Base-by-base conservation (phyloP, 2,888 invertebrate species). In the Bellardia bayeri region DNA sequence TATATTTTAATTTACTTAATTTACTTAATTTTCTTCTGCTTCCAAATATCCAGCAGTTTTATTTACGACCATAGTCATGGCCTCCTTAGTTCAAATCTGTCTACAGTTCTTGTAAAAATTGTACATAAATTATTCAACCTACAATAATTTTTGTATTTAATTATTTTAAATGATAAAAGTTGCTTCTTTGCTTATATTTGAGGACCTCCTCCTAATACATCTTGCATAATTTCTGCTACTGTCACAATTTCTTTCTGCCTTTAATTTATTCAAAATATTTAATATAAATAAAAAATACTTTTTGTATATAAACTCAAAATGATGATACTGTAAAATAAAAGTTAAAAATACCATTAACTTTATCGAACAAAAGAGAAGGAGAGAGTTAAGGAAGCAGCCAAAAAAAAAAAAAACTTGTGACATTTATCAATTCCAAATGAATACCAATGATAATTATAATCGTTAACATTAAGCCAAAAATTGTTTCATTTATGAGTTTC, bases 371-470 rank as follows among this genome's bases (percentile, higher is more conserved):
- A 63, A 37, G 23, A 51, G 54, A 14, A 51, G 23, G 23, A 23
- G 23, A 23, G 23, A 23, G 37, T 61, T 37, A 14, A 66, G 49
- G 45, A 13, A 30, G 13, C 0, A 37, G 30, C 6, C 30, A 56
- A 4, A 49, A 14, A 56, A 74, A 58, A 66, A 74, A 56, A 74
- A 58, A 66, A 74, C 81, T 82, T 82, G 68, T 82, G 78, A 72
- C 68, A 72, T 78, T 86, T 82, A 86, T 74, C 82, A 82, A 82
- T 78, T 86, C n/a, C 61, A 86, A 82, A 86, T 82, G 86, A 86
- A 82, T 78, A 74, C 68, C 68, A 68, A 82, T 78, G 82, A 82
- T 66, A 78, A 86, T 78, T 86, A 82, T 78, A 66, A 66, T 78
- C 58, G 30, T 45, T 75, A 85, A 69, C 49, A 49, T 49, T 49